phyloP scores from a whole-genome alignment of 2,888 invertebrate species.

The Coleophora flavipennella region DNA sequence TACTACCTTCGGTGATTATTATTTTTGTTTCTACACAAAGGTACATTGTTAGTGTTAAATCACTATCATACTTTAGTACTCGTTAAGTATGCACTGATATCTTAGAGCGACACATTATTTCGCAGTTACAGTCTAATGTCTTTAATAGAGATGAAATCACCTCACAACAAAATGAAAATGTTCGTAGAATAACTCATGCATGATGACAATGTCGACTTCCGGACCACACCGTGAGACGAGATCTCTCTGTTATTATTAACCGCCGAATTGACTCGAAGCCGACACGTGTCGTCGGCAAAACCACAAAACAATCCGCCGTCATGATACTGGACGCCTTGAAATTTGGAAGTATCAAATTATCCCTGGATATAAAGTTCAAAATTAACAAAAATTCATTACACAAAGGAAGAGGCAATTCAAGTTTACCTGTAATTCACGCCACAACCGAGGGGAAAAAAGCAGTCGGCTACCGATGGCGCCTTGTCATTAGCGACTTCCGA shows the following conservation, averaged over 20 bases:
- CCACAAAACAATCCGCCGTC: constrained; percentile 27
- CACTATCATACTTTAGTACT: background rate
- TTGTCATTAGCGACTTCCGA: constrained; percentile 68
- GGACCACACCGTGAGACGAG: constrained; percentile 50
- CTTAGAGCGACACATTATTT: constrained; percentile 17
- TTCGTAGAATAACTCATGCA: constrained; percentile 35
- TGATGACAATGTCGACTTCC: constrained; percentile 58
- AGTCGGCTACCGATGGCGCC: constrained; percentile 62
- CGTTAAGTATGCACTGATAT: no score
- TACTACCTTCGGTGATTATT: background rate
- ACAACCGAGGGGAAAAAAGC: constrained; percentile 35
- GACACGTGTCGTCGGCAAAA: constrained; percentile 45
- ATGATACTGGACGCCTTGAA: constrained; percentile 14
- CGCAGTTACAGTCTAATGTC: constrained; percentile 23
- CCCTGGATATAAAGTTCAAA: constrained; percentile 20
- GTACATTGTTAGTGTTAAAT: background rate
- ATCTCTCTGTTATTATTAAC: constrained; percentile 37
- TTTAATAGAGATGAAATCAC: constrained; percentile 36
- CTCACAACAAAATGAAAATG: constrained; percentile 43
- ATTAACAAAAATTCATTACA: constrained; percentile 9
- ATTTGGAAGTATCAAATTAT: constrained; percentile 6
- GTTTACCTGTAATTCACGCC: constrained; percentile 39
- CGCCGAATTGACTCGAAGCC: constrained; percentile 29
- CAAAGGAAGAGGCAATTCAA: constrained; percentile 17
- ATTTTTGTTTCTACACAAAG: background rate